These are phyloP conservation scores for Andrena bucephala DNA, from an alignment of 2,888 invertebrate species.

Conservation along the genomic window DNA sequence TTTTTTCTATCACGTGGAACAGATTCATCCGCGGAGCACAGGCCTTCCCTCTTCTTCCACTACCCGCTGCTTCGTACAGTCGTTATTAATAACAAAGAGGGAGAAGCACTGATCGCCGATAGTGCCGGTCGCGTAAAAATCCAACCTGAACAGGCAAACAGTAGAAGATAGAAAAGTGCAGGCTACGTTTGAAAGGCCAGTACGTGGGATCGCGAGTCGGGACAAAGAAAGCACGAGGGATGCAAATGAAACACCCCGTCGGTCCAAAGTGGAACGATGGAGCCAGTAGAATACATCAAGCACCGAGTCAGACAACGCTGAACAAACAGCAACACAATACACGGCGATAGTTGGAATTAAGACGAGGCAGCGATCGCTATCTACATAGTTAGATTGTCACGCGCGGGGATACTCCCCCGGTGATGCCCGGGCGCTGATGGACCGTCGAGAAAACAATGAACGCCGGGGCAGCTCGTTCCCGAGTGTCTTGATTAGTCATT, in stretches of 20 bases:
- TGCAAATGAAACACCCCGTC: background rate
- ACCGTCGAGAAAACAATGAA: conserved; percentile 65
- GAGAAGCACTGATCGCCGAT: too few species aligned
- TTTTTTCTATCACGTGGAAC: background rate
- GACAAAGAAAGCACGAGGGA: background rate
- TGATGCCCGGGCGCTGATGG: conserved; percentile 56
- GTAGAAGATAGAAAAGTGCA: too few species aligned
- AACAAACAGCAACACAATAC: conserved; percentile 14
- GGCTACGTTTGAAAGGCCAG: too few species aligned
- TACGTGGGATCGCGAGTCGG: too few species aligned
- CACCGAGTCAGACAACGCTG: background rate
- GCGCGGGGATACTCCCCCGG: background rate
- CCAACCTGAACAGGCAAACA: too few species aligned
- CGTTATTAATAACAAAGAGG: too few species aligned
- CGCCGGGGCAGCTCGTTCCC: conserved; percentile 56
- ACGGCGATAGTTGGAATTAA: conserved; percentile 12
- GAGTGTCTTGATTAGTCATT: conserved; percentile 77
- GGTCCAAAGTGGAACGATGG: background rate
- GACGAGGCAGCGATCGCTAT: conserved; percentile 10
- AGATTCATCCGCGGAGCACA: background rate
- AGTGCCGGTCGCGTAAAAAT: too few species aligned
- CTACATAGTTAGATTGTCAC: conserved; percentile 28
- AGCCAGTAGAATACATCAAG: background rate
- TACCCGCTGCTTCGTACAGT: too few species aligned
- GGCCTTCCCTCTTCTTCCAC: background rate